These are phyloP conservation scores for Toxotes lorentzi DNA, from an alignment of 2,797 vertebrate species.

Conservation along the genomic window DNA sequence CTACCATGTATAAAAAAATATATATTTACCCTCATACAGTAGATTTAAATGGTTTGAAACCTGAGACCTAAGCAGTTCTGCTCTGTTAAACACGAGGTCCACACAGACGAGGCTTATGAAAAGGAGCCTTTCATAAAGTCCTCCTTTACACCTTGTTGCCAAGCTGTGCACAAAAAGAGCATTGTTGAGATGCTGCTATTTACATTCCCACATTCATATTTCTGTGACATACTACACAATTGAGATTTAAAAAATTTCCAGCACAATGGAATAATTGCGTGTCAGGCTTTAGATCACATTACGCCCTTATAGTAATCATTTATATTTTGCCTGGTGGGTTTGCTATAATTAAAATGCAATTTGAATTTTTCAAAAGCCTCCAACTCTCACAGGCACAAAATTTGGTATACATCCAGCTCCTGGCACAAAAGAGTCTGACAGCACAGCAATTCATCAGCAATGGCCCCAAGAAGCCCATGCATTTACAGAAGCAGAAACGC, in stretches of 20 bases:
- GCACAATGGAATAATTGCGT: slow-evolving; percentile 54
- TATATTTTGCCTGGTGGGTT: slow-evolving; percentile 63
- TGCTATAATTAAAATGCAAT: slow-evolving; percentile 70
- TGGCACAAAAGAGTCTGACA: slow-evolving; percentile 63
- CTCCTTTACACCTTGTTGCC: slow-evolving; percentile 49
- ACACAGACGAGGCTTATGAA: slow-evolving; percentile 15
- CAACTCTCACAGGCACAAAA: slow-evolving; percentile 57
- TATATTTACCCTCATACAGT: not conserved
- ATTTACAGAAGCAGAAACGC: slow-evolving; percentile 51
- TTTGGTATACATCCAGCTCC: slow-evolving; percentile 67
- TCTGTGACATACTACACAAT: slow-evolving; percentile 32
- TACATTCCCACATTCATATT: slow-evolving; percentile 33
- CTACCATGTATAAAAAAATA: not conserved
- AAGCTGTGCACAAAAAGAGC: slow-evolving; percentile 42
- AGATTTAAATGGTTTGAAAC: slow-evolving; percentile 10
- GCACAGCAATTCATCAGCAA: slow-evolving; percentile 64
- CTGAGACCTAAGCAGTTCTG: not conserved
- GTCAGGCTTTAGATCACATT: slow-evolving; percentile 63
- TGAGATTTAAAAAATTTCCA: slow-evolving; percentile 25
- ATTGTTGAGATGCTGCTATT: slow-evolving; percentile 41
- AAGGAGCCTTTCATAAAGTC: slow-evolving; percentile 18
- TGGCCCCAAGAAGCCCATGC: slow-evolving; percentile 53
- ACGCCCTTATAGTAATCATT: slow-evolving; percentile 60
- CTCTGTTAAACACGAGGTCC: not conserved
- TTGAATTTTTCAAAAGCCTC: slow-evolving; percentile 64